Conservation (phyloP, 2,888 invertebrate genomes). For the Ferdinandea cuprea region DNA sequence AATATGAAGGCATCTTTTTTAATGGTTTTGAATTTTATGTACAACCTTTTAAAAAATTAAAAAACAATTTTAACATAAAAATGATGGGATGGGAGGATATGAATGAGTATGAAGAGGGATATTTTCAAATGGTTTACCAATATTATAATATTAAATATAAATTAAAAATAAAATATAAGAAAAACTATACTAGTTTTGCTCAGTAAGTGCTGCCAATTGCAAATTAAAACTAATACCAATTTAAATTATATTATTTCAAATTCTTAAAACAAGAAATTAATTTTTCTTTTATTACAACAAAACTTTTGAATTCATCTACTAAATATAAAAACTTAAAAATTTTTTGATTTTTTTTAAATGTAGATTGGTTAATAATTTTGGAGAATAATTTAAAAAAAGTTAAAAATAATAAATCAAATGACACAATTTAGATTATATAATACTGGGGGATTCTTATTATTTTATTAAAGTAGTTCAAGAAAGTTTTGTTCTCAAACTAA, state of each 20-base stretch:
- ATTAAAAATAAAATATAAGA: constrained; percentile 13
- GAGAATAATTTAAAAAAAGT: constrained; percentile 30
- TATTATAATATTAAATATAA: constrained; percentile 9
- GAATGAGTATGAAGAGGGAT: constrained; percentile 10
- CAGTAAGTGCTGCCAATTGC: constrained; percentile 73
- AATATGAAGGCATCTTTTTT: constrained; percentile 60
- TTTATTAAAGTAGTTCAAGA: constrained; percentile 70
- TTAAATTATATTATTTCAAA: constrained; percentile 24
- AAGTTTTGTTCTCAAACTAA: constrained; percentile 70
- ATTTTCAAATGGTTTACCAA: constrained; percentile 49
- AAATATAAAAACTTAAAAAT: constrained; percentile 63
- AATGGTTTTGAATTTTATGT: constrained; percentile 41
- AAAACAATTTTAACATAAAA: constrained; percentile 3
- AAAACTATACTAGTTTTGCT: constrained; percentile 64
- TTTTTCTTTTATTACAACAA: constrained; percentile 45
- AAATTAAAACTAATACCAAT: constrained; percentile 66
- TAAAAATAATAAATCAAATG: constrained; percentile 45
- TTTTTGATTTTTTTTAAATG: constrained; percentile 43
- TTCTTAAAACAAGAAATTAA: constrained; percentile 22
- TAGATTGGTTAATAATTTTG: constrained; percentile 15
- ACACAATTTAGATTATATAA: constrained; percentile 68
- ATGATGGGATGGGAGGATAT: constrained; percentile 49
- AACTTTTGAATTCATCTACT: constrained; percentile 65
- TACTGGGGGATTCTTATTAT: constrained; percentile 63
- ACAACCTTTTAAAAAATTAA: constrained; percentile 29